phyloP scores from a whole-genome alignment of 2,113 vertebrate species.

The Bettongia penicillata region DNA sequence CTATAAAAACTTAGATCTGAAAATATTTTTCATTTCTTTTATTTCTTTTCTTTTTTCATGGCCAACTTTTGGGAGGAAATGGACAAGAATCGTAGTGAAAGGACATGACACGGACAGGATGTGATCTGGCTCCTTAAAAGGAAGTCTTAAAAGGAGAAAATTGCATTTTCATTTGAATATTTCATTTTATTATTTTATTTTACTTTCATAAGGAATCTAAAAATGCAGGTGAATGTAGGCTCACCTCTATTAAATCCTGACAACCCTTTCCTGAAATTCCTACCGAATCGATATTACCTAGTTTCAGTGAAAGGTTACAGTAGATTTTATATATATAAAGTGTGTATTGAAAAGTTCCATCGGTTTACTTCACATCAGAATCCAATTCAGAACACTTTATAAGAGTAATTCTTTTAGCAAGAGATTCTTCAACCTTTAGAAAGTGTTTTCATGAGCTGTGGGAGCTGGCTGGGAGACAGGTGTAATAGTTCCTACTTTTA shows the following conservation, averaged over 20 bases:
- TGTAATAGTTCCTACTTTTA: slow-evolving; percentile 48
- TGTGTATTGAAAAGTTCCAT: slow-evolving; percentile 77
- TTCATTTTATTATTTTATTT: slow-evolving; percentile 69
- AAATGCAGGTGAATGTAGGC: slow-evolving; percentile 52
- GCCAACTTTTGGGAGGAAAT: background rate
- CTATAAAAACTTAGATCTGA: background rate
- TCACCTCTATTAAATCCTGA: slow-evolving; percentile 68
- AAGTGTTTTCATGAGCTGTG: slow-evolving; percentile 56
- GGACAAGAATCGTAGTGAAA: background rate
- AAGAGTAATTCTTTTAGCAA: slow-evolving; percentile 63
- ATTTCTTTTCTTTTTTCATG: background rate
- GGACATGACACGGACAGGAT: background rate
- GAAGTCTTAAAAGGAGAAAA: background rate
- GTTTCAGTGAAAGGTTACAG: slow-evolving; percentile 75
- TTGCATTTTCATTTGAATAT: background rate
- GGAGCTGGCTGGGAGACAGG: slow-evolving; percentile 58
- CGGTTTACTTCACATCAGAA: slow-evolving; percentile 63
- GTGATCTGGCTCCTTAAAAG: background rate
- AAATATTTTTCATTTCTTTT: background rate
- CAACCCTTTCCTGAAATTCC: slow-evolving; percentile 60
- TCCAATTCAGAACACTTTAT: slow-evolving; percentile 68
- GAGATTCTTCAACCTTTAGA: slow-evolving; percentile 47
- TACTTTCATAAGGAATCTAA: slow-evolving; percentile 70
- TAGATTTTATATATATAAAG: slow-evolving; percentile 73
- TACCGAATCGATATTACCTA: slow-evolving; percentile 68